A percentile compares a stretch with the other conserved stretches of the same genome.
phyloP scores from a whole-genome alignment of 2,888 invertebrate species.

The Dasypolia templi region DNA sequence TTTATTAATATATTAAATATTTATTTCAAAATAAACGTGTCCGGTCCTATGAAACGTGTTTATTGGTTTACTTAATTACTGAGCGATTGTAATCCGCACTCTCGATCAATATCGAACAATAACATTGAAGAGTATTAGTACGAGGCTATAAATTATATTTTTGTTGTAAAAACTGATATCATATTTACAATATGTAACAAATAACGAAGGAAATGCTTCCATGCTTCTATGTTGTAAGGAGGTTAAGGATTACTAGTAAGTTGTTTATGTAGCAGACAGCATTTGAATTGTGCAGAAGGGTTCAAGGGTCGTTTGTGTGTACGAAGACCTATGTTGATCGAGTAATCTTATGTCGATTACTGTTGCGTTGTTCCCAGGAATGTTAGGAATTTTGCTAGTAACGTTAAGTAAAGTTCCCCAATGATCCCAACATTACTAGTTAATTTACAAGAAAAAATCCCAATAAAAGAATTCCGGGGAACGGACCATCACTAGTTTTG shows the following conservation, averaged over 20 bases:
- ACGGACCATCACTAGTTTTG: constrained; percentile 1
- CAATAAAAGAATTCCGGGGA: neutral
- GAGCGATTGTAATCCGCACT: constrained; percentile 43
- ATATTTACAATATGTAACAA: constrained; percentile 50
- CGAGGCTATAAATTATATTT: constrained; percentile 66
- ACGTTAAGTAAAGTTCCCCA: neutral
- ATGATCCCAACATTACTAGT: neutral
- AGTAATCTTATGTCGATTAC: constrained; percentile 12
- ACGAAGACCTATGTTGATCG: constrained; percentile 16
- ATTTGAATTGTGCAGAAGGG: constrained; percentile 39
- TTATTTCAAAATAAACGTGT: constrained; percentile 47
- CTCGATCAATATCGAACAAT: constrained; percentile 60
- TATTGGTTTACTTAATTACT: constrained; percentile 43
- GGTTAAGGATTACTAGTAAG: constrained; percentile 44
- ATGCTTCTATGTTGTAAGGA: constrained; percentile 56
- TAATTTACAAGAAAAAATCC: neutral
- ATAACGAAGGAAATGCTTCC: constrained; percentile 62
- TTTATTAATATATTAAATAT: constrained; percentile 43
- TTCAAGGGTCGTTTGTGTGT: constrained; percentile 36
- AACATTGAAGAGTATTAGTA: constrained; percentile 48
- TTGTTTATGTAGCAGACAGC: constrained; percentile 38
- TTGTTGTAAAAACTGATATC: constrained; percentile 49
- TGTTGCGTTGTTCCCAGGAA: neutral
- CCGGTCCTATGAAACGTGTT: constrained; percentile 15
- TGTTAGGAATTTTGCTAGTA: neutral